phyloP scores from a whole-genome alignment of 2,113 vertebrate genomes.

The Spheniscus mendiculus region DNA sequence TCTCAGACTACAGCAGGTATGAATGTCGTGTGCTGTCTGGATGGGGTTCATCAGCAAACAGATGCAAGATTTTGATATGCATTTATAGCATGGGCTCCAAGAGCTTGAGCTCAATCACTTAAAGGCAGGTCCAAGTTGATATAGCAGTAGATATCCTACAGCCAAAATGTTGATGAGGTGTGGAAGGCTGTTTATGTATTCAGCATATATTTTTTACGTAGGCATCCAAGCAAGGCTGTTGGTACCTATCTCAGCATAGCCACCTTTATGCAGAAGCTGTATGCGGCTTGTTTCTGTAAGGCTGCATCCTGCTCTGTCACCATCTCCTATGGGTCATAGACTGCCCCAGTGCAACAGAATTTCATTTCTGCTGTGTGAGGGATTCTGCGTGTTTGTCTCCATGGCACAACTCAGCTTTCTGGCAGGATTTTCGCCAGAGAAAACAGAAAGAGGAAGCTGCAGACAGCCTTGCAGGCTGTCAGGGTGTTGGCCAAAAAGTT shows the following conservation, averaged over 20 bases:
- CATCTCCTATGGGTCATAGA: not conserved
- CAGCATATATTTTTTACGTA: not conserved
- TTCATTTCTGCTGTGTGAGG: not conserved
- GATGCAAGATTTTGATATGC: not conserved
- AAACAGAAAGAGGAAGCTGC: not conserved
- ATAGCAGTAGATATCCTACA: not conserved
- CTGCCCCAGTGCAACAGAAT: not conserved
- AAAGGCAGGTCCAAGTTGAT: not conserved
- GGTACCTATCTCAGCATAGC: not conserved
- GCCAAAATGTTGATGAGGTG: not conserved
- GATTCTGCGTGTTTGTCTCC: not conserved
- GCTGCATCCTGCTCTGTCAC: not conserved
- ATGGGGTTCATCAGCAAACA: not conserved
- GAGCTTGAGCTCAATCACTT: not conserved
- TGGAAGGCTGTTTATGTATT: not conserved
- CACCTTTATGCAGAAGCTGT: not conserved
- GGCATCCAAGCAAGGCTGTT: not conserved
- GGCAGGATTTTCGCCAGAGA: not conserved
- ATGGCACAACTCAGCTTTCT: not conserved
- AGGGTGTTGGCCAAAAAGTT: not conserved
- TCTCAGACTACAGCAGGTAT: not conserved
- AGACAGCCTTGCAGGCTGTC: not conserved
- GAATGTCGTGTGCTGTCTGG: not conserved
- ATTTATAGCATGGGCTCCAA: not conserved
- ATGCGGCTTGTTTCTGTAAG: not conserved